Conservation (phyloP, 2,888 invertebrate genomes). For the Xylocampa areola region DNA sequence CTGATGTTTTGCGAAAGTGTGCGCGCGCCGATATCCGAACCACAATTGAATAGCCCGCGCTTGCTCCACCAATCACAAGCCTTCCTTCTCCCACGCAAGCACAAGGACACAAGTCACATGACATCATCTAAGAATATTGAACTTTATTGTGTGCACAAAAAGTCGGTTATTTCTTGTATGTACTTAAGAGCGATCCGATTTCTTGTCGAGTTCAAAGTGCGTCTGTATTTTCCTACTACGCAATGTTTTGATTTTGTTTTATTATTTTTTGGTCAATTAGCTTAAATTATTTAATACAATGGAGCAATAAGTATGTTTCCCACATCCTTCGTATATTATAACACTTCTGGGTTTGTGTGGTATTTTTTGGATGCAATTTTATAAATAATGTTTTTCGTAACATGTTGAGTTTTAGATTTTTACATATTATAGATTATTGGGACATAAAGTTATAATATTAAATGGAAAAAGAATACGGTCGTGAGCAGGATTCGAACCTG, state of each 20-base stretch:
- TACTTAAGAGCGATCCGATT: conserved; percentile 35
- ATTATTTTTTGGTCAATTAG: conserved; percentile 15
- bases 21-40: conserved; percentile 74
- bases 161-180: conserved; percentile 38
- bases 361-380: not conserved
- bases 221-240: conserved; percentile 58
- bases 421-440: too few relatives aligned
- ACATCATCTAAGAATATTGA: conserved; percentile 65
- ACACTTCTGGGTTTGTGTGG: not conserved
- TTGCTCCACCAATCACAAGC: conserved; percentile 73
- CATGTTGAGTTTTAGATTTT: too few relatives aligned
- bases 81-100: conserved; percentile 70
- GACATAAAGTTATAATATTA: too few relatives aligned
- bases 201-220: conserved; percentile 62
- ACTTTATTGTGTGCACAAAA: conserved; percentile 49
- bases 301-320: not conserved
- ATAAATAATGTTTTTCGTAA: not conserved
- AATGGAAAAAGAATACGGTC: too few relatives aligned
- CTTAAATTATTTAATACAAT: conserved; percentile 8
- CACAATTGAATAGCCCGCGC: conserved; percentile 85
- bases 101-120: conserved; percentile 78
- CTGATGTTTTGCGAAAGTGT: conserved; percentile 83
- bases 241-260: conserved; percentile 10
- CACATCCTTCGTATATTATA: not conserved
- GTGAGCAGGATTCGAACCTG: too few relatives aligned